Evolutionary conservation across 2,113 vertebrate species (phyloP), one percentile per base, ranked within the genome.

Genomic region (Poeciliopsis turrubarensis): DNA sequence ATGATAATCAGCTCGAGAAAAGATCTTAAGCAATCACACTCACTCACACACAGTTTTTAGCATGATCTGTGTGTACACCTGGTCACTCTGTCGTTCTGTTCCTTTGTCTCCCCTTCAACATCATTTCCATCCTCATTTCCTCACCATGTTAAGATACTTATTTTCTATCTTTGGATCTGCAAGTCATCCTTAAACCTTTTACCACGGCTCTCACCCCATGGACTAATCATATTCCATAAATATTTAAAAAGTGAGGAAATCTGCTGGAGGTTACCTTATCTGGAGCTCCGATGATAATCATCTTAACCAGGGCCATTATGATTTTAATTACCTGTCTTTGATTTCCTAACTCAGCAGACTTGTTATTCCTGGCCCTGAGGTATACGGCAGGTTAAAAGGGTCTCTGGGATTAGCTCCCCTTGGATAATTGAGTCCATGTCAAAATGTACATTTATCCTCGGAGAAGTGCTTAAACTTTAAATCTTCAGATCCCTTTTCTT

Each of bases 241-340:
- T 91, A 93, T 92, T 92, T 91, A 84, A 86, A 87, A 82, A 72
- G 80, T 79, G 71, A 14, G 57, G 65, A 85, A 89, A 93, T 91
- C 86, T 91, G 89, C 91, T 87, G 74, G 84, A 90, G 90, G 90
- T 89, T 87, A 80, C 89, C 87, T 93, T 92, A 94, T 93, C 92
- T 88, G 77, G 51, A 78, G 80, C 79, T 73, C 75, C 31, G 67
- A 72, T 26, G 92, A 92, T 92, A 91, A 93, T 93, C 92, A 94
- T 93, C 92, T 93, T 92, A 92, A 91, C 91, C 86, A 75, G 67
- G 82, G 85, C 91, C 87, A 92, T 94, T 93, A 92, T 90, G 84
- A 91, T 92, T 92, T 93, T 92, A 94, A 92, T 93, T 90, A 92
- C 81, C 82, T 86, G 72, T 81, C 93, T 94, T 92, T 93, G 89